Evolutionary conservation across 2,888 invertebrate genomes (phyloP), one percentile per base, ranked within the genome.

Genomic region (Heliconius cydno): DNA sequence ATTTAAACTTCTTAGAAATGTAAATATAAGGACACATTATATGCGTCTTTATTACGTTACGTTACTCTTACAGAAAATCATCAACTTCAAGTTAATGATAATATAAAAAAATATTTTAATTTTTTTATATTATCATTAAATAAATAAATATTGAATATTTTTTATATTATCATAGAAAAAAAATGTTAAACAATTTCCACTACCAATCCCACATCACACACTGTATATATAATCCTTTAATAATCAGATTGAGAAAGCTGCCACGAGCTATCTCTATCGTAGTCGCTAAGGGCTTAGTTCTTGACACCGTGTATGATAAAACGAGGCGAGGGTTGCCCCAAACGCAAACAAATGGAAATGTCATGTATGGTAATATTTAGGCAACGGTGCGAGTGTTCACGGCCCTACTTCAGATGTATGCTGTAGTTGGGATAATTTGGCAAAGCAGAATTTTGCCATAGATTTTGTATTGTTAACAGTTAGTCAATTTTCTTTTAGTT

Each of bases 331-430:
- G 66, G 34, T 66, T 38, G 30, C 46, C 74, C 70, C 52, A 52
- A 79, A 78, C 57, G 68, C 72, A 78, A 81, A 77, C 79, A 82
- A 81, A 82, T 82, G 81, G 83, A 80, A 81, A 81, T 81, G 78
- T 78, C 83, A 30, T 82, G 79, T 83, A 77, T 81, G 82, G 81
- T 82, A 82, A 82, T 82, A 80, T 83, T 82, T 72, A 81, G 81
- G 78, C 66, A 76, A 68, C 70, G 76, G 68, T 72, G 81, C 65
- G 79, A 57, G 79, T 71, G 71, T 67, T 70, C 38, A 73, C 28
- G 72, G 30, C 76, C 80, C 74, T 75, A 66, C 71, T 80, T 74
- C 52, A 81, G 76, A 81, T 81, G 76, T 81, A 77, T 77, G 79
- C 77, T 74, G 79, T 57, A 78, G 76, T 78, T 81, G 78, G 76